Base-by-base conservation (phyloP, 1,140 invertebrate species). In the Drosophila parvula region DNA sequence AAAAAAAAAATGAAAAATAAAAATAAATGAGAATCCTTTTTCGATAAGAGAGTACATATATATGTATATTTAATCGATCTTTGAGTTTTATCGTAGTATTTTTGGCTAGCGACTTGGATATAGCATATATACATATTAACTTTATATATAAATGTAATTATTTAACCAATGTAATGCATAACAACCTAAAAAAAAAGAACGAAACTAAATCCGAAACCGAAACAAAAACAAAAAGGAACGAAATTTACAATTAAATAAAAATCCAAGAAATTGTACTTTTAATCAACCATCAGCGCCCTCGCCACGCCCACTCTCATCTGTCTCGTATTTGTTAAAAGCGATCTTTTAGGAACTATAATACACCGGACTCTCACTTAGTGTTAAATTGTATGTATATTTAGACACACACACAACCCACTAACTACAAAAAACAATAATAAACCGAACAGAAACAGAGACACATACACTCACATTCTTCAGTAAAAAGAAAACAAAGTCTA, bases 41-140 rank as follows among this genome's bases (percentile, higher is more conserved):
- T 71, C 48, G 30, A 74, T 61, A 64, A 58, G 62, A 67, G 48
- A 53, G 50, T 36, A 36, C 1, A 36, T 53, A 53, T 60, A 71
- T 70, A 40, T 12, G n/a, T 40, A 40, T 77, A 77, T 67, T 77
- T 50, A 71, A 76, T 40, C 67, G 53, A 68, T 68, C 57, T 60
- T 74, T 77, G 61, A 69, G 51, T 75, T 77, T 64, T 55, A 55
- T 74, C 38, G 50, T 70, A 78, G 65, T 74, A 82, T 69, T 69
- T 53, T 82, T 85, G 61, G 70, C 76, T 69, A 81, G 78, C 63
- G 69, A 74, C 65, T 80, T 73, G 62, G 50, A 85, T 80, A 85
- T 80, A 74, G 50, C 61, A 51, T 53, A 76, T 58, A 71, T 48
- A 75, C 51, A 75, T 75, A 76, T 60, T 64, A 64, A 64, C 40